Evolutionary conservation across 2,113 vertebrate species (phyloP).

Genomic region (Amblyopsis rosae): DNA sequence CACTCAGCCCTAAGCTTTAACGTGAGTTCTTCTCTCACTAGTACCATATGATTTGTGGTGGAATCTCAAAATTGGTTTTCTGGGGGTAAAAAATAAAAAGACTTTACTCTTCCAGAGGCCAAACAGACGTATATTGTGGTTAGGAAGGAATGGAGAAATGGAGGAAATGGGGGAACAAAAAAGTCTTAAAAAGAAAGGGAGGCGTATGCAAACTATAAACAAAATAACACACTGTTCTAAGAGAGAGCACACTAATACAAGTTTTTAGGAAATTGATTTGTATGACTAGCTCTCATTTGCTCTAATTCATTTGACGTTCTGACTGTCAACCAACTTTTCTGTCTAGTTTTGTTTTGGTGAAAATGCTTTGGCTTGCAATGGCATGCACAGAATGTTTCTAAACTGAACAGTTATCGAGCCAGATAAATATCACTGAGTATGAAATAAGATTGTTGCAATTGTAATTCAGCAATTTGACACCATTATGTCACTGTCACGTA

Average conservation of each 20-base stretch:
- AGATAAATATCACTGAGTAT: not conserved
- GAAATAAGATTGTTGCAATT: not conserved
- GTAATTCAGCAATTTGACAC: no score
- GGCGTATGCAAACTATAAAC: not conserved
- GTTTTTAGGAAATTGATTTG: conserved; percentile 15
- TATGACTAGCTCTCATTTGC: conserved; percentile 8
- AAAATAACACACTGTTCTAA: conserved; percentile 20
- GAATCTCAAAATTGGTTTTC: conserved; percentile 55
- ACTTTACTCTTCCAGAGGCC: conserved; percentile 39
- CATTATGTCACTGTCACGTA: no score
- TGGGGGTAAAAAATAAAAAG: conserved; percentile 7
- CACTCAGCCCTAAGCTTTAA: no score
- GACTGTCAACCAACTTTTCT: conserved; percentile 2
- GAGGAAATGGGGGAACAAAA: conserved; percentile 26
- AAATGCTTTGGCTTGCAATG: conserved; percentile 8
- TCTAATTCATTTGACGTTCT: not conserved
- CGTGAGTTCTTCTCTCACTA: conserved; percentile 5
- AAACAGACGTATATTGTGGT: conserved; percentile 45
- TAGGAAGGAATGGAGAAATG: conserved; percentile 30
- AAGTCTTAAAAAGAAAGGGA: conserved; percentile 39
- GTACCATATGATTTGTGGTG: conserved; percentile 50
- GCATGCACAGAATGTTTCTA: conserved; percentile 38
- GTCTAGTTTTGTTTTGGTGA: not conserved
- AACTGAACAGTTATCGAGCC: not conserved
- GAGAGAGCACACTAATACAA: conserved; percentile 9